Base-by-base conservation (phyloP, 2,888 invertebrate genomes). In the Meliscaeva auricollis region DNA sequence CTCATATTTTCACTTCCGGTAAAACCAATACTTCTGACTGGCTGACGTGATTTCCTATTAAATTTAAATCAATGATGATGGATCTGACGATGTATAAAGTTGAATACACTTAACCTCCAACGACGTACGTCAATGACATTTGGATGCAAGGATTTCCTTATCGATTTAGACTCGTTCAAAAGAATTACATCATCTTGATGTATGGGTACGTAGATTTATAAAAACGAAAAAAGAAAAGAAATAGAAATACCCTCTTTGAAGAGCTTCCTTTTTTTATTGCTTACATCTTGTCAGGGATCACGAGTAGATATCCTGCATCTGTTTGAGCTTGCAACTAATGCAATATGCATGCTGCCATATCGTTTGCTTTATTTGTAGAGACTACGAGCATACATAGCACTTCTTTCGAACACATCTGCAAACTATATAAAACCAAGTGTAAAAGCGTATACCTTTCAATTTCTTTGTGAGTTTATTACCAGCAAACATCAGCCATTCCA, bases 391-490 rank as follows among this genome's bases (percentile, higher is more conserved):
- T 58, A 32, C 8, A 38, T 4, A 17, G 22, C 17, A 32, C 3
- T 35, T 32, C 30, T 46, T 30, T 38, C 35, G 30, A 41, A 13
- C 11, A 48, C 30, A 35, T 1, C 73, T 64, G 70, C 80, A 84
- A 75, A 75, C 50, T 58, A 64, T 70, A 80, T 38, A 9, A 60
- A 68, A 72, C 75, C 75, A 74, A 66, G 52, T 52, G 46, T 58
- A 17, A 44, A 72, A 73, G 8, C 11, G 3, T 38, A 38, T 38
- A 64, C 74, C 30, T 50, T 75, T 38, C 58, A 50, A 50, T 70
- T 79, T 52, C 46, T 52, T 58, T 75, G 32, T 52, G 26, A 69
- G 75, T 84, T 72, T 76, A 80, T 84, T 68, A 68, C 79, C 15
- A 44, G 17, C 66, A 62, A 68, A 80, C 69, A 76, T 30, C n/a